A percentile compares a stretch with the other conserved stretches of the same genome.
These are phyloP conservation scores for Zingel zingel DNA, from an alignment of 2,113 vertebrate genomes.

Conservation along the genomic window DNA sequence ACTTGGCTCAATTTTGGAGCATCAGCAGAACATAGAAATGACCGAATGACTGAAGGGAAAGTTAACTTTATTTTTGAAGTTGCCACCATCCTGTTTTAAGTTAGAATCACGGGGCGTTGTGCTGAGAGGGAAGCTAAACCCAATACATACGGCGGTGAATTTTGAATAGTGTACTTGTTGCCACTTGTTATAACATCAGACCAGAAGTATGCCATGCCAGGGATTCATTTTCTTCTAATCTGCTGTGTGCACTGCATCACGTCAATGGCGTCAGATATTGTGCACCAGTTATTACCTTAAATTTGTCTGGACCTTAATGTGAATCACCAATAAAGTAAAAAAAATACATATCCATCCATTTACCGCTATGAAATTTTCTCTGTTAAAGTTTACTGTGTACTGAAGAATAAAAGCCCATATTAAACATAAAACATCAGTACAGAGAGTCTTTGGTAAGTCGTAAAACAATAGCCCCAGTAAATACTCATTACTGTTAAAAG, in stretches of 20 bases:
- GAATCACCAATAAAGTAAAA: constrained; percentile 8
- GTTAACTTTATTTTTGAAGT: constrained; percentile 30
- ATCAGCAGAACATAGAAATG: constrained; percentile 61
- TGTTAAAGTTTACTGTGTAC: constrained; percentile 7
- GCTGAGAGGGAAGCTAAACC: neutral
- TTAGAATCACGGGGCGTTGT: neutral
- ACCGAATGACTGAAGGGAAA: constrained; percentile 39
- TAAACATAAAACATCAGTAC: constrained; percentile 8
- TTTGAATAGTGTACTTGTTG: neutral
- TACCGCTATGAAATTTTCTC: neutral
- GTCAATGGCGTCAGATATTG: constrained; percentile 4
- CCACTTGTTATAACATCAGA: neutral
- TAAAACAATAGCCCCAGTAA: constrained; percentile 18
- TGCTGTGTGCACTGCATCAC: neutral
- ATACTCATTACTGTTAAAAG: constrained; percentile 28
- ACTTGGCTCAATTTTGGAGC: constrained; percentile 55
- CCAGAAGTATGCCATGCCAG: neutral
- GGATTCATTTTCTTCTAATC: neutral
- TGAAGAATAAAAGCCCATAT: constrained; percentile 8
- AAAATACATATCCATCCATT: neutral
- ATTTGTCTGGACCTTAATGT: neutral
- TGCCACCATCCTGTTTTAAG: neutral
- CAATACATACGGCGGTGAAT: neutral
- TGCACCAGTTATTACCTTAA: neutral
- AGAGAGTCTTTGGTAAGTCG: constrained; percentile 4